These are phyloP conservation scores for Phenganax subtilis DNA, from an alignment of 92 coral and sea anemone genomes.

Conservation along the genomic window DNA sequence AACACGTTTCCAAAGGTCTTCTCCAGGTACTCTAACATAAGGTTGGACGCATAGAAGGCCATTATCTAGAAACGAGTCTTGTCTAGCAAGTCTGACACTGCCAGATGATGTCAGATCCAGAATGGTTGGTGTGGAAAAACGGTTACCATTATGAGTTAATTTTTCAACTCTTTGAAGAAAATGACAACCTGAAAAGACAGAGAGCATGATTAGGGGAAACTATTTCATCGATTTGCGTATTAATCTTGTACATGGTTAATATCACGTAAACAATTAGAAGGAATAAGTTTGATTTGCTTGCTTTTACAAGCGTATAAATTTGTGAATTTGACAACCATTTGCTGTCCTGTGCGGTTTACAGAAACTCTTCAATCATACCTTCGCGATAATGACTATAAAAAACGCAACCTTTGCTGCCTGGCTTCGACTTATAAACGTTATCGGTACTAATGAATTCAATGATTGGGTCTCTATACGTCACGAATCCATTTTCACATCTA, in stretches of 20 bases:
- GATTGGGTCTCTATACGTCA: slow-evolving; percentile 11
- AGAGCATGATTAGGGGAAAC: no score
- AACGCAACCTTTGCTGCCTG: slow-evolving; percentile 16
- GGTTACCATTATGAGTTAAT: not conserved
- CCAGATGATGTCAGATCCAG: slow-evolving; percentile 8
- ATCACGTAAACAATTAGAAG: no score
- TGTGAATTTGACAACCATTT: not conserved
- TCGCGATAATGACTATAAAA: slow-evolving; percentile 5
- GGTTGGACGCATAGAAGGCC: not conserved
- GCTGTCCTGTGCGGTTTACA: not conserved
- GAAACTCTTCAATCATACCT: slow-evolving; percentile 12
- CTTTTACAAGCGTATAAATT: not conserved
- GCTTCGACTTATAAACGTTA: not conserved
- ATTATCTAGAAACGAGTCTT: not conserved
- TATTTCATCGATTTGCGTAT: not conserved
- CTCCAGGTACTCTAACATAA: slow-evolving; percentile 18
- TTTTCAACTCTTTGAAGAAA: not conserved
- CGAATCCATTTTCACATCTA: slow-evolving; percentile 14
- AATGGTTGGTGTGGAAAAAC: not conserved
- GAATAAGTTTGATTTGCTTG: not conserved
- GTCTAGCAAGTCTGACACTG: not conserved
- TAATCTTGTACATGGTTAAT: not conserved
- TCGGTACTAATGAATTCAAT: not conserved
- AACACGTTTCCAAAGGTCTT: not conserved
- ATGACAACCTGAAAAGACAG: not conserved